Percentiles rank a stretch among this genome's conserved stretches.
These are phyloP conservation scores for Falco punctatus DNA, from an alignment of 2,113 vertebrate genomes.

Conservation along the genomic window DNA sequence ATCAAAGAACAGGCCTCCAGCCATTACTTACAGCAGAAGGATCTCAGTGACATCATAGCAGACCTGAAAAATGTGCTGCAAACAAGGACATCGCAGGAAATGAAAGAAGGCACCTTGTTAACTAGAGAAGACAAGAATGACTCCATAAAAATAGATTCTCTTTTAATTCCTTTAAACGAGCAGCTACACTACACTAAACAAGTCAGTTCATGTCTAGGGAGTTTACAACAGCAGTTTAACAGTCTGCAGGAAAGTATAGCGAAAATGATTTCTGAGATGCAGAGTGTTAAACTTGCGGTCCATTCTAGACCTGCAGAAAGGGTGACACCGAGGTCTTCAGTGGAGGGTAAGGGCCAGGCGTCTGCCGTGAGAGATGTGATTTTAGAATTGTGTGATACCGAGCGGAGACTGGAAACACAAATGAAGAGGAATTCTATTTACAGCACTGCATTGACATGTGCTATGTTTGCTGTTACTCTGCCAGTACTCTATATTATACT, in stretches of 20 bases:
- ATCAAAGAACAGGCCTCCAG: constrained; percentile 87
- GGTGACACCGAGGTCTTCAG: not conserved
- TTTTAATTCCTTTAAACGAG: constrained; percentile 77
- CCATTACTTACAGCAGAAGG: constrained; percentile 86
- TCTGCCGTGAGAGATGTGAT: constrained; percentile 71
- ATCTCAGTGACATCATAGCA: constrained; percentile 81
- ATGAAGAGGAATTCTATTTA: constrained; percentile 83
- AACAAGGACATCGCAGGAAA: constrained; percentile 23
- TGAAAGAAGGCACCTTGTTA: constrained; percentile 20
- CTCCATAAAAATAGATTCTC: constrained; percentile 63
- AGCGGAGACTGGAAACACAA: constrained; percentile 81
- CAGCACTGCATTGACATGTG: constrained; percentile 82
- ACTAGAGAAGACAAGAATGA: not conserved
- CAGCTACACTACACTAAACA: constrained; percentile 79
- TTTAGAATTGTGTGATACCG: constrained; percentile 77
- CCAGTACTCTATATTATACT: constrained; percentile 88
- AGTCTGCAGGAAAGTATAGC: constrained; percentile 73
- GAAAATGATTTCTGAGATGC: constrained; percentile 69
- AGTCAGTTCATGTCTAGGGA: constrained; percentile 72
- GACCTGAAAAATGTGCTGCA: constrained; percentile 77
- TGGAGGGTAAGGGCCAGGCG: constrained; percentile 54
- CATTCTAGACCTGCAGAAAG: constrained; percentile 40
- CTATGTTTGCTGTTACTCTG: constrained; percentile 79
- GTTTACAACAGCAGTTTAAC: constrained; percentile 74
- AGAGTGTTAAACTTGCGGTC: constrained; percentile 66